Evolutionary conservation across 2,888 invertebrate genomes (phyloP).

Genomic region (Lysandra coridon): DNA sequence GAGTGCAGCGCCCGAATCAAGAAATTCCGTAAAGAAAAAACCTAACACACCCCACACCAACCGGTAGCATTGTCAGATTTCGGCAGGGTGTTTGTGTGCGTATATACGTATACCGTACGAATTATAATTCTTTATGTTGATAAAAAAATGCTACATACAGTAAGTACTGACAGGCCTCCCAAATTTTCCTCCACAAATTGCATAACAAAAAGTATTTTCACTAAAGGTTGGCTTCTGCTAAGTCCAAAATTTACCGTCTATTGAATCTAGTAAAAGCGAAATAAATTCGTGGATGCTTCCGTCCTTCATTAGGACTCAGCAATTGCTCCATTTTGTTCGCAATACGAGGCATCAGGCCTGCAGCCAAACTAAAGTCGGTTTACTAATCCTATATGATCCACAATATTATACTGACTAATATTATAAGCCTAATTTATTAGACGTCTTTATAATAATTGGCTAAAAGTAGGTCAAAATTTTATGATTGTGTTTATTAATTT

Average conservation of each 20-base stretch:
- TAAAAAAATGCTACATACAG: too few relatives aligned
- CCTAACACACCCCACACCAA: too few relatives aligned
- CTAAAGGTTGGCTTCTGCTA: background rate
- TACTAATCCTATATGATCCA: background rate
- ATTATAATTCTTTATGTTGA: too few relatives aligned
- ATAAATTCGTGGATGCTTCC: background rate
- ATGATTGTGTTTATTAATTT: background rate
- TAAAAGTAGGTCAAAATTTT: background rate
- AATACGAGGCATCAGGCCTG: background rate
- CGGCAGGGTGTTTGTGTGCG: too few relatives aligned
- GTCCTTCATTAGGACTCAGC: constrained; percentile 22
- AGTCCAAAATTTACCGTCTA: background rate
- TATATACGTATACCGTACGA: too few relatives aligned
- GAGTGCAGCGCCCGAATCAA: too few relatives aligned
- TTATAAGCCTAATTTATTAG: background rate
- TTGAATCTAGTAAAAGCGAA: background rate
- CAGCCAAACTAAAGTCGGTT: constrained; percentile 9
- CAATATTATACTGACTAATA: background rate
- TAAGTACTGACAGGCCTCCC: too few relatives aligned
- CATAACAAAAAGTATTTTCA: background rate
- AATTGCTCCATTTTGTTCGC: background rate
- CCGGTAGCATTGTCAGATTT: too few relatives aligned
- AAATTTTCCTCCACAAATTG: background rate
- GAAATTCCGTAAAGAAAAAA: too few relatives aligned
- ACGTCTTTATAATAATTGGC: background rate